A percentile compares a stretch with the other conserved stretches of the same genome.
Evolutionary conservation across 2,797 vertebrate species (phyloP).

Genomic region (Pogonophryne albipinna): DNA sequence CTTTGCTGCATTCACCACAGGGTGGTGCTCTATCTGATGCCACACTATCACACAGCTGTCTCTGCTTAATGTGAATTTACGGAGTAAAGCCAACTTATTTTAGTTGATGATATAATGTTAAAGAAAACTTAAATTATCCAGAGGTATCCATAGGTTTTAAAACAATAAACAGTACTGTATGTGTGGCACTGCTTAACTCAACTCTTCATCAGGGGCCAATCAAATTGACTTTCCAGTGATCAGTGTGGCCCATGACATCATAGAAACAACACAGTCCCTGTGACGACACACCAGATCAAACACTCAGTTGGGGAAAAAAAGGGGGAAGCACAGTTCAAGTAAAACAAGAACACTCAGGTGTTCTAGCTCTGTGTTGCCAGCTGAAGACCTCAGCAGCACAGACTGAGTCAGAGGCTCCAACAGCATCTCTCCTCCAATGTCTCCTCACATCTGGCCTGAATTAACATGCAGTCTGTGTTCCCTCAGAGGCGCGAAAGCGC

Average conservation of each 20-base stretch:
- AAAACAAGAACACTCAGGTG: constrained; percentile 79
- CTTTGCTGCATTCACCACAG: constrained; percentile 54
- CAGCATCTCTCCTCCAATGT: constrained; percentile 60
- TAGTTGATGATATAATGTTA: constrained; percentile 20
- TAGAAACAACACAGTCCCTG: constrained; percentile 40
- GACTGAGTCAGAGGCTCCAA: constrained; percentile 59
- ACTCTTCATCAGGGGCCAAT: constrained; percentile 28
- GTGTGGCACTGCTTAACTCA: not conserved
- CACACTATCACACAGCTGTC: not conserved
- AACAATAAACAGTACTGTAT: constrained; percentile 13
- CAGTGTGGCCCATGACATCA: constrained; percentile 63
- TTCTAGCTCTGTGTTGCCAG: constrained; percentile 60
- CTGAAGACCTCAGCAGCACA: constrained; percentile 45
- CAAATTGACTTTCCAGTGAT: constrained; percentile 37
- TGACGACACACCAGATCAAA: constrained; percentile 67
- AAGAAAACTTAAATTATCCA: constrained; percentile 23
- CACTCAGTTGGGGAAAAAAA: not conserved
- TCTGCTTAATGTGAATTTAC: constrained; percentile 33
- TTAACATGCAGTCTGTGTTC: constrained; percentile 77
- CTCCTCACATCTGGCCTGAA: constrained; percentile 79
- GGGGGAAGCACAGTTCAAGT: constrained; percentile 60
- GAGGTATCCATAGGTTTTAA: not conserved
- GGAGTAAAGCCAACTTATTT: constrained; percentile 4
- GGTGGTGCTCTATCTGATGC: constrained; percentile 59
- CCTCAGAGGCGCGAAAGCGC: constrained; percentile 57